These are phyloP conservation scores for Rousettus madagascariensis DNA, from an alignment of 2,797 vertebrate species.

Conservation along the genomic window DNA sequence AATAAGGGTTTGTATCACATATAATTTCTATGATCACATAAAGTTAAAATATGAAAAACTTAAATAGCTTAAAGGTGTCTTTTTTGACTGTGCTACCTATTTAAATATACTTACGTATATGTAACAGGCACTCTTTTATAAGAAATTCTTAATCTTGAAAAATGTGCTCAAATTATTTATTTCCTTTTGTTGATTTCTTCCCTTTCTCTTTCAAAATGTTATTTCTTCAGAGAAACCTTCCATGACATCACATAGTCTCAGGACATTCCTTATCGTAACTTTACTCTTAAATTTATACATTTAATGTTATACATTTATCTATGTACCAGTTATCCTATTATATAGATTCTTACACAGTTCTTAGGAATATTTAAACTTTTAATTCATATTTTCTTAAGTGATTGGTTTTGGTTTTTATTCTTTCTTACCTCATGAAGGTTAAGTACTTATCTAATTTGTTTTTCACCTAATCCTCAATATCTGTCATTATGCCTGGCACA, in stretches of 20 bases:
- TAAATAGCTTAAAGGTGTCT: not conserved
- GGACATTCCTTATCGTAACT: not conserved
- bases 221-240: not conserved
- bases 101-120: not conserved
- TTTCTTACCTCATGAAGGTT: not conserved
- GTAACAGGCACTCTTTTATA: not conserved
- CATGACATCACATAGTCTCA: not conserved
- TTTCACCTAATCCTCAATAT: not conserved
- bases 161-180: not conserved
- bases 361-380: not conserved
- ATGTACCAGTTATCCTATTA: not conserved
- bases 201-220: constrained; percentile 28
- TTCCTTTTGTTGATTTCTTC: not conserved
- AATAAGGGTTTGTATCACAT: not conserved
- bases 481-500: not conserved
- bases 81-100: not conserved
- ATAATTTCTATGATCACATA: not conserved
- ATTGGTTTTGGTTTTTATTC: not conserved
- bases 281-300: not conserved
- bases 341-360: not conserved
- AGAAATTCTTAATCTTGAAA: not conserved
- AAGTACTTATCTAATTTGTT: not conserved
- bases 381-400: not conserved
- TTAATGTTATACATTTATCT: not conserved
- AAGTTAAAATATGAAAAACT: not conserved